A percentile compares a stretch with the other conserved stretches of the same genome.
These are phyloP conservation scores for Oppia nitens DNA, from an alignment of 1,140 invertebrate genomes.

Conservation along the genomic window DNA sequence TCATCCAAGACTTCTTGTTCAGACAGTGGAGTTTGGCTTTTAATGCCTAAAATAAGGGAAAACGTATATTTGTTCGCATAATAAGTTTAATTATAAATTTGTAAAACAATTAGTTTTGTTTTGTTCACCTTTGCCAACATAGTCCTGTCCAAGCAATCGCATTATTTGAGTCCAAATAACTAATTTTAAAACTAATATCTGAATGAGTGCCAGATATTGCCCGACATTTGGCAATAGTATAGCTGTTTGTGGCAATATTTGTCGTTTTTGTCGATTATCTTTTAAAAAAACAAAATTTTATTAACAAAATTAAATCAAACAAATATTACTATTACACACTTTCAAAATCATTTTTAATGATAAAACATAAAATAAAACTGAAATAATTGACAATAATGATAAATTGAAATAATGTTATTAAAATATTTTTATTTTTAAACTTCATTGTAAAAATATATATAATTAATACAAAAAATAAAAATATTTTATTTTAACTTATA, in stretches of 20 bases:
- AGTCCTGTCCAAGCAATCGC: neutral
- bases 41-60: neutral
- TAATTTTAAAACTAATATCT: neutral
- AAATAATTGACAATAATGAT: no score
- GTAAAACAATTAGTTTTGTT: neutral
- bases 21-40: neutral
- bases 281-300: no score
- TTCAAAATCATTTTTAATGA: no score
- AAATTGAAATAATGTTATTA: no score
- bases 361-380: no score
- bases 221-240: neutral
- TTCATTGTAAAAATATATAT: no score
- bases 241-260: neutral
- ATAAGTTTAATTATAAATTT: neutral
- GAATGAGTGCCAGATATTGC: neutral
- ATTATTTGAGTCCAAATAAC: neutral
- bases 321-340: no score
- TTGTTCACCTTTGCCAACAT: slow-evolving; percentile 1
- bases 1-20: neutral
- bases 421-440: no score
- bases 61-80: neutral
- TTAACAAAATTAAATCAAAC: no score
- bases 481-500: no score
- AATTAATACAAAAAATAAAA: no score
- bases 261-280: no score